These are phyloP conservation scores for Hapalemur alaotrensis DNA, from an alignment of 2,797 vertebrate genomes.

Conservation along the genomic window DNA sequence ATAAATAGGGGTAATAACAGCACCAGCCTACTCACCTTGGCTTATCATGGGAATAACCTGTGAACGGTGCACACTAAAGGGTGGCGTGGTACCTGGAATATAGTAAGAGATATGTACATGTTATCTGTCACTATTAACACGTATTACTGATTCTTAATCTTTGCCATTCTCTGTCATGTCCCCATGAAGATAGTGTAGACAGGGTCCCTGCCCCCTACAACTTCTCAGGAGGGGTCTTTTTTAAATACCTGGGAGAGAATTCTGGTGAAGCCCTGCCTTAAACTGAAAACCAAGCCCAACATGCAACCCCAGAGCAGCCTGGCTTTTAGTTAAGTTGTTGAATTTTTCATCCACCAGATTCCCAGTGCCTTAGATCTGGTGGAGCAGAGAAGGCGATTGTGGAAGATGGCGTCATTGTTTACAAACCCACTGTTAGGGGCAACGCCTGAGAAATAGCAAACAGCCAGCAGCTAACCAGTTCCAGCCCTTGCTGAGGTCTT, in stretches of 20 bases:
- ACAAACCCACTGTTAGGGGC: constrained; percentile 25
- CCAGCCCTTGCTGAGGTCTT: constrained; percentile 38
- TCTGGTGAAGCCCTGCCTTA: neutral
- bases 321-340: neutral
- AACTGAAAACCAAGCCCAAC: neutral
- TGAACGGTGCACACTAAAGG: neutral
- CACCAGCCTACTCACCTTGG: neutral
- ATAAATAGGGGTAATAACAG: neutral
- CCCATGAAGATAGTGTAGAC: neutral
- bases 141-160: neutral
- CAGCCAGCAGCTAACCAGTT: neutral
- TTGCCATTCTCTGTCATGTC: neutral
- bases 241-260: neutral
- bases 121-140: neutral
- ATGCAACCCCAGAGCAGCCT: neutral
- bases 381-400: neutral
- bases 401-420: constrained; percentile 60
- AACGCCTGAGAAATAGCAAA: constrained; percentile 33
- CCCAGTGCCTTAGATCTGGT: neutral
- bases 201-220: neutral
- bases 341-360: neutral
- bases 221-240: neutral
- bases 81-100: neutral
- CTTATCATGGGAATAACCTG: neutral
- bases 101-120: neutral